Base-by-base conservation (phyloP, 2,113 vertebrate genomes). In the Silurus meridionalis region DNA sequence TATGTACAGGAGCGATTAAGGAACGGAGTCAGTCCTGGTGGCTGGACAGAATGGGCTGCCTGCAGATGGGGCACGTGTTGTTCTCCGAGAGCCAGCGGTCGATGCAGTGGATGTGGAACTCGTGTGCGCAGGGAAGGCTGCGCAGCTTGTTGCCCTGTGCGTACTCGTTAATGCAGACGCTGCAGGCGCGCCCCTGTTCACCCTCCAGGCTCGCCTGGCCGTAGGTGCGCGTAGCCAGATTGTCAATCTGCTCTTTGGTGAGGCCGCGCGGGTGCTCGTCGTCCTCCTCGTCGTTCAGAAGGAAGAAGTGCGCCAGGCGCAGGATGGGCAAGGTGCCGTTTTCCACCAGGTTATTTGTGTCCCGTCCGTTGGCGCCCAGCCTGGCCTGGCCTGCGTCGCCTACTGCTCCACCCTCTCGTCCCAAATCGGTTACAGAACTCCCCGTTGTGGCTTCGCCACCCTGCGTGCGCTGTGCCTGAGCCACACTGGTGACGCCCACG, bases 161-260 rank as follows among this genome's bases (percentile, higher is more conserved):
- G 1, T 99, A 98, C 83, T 98, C 97, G 23, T 97, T 98, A 92
- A 99, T 98, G 92, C 97, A 99, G 87, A 98, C 97, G n/a, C 97
- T 98, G 89, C 97, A 99, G 0, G 95, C 95, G 84, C 96, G 96
- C 69, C 96, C 96, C 80, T 94, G 82, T 91, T 98, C 97, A 0
- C 92, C 95, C 88, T 98, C 97, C 17, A 94, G 75, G 86, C 92
- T 94, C 84, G 91, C 93, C 92, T 97, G 96, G 92, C 96, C 97
- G 78, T 98, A 99, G 83, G 94, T 97, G 66, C 97, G 95, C 0
- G 97, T 99, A 78, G 96, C 95, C 91, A 99, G 96, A 96, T 97
- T 97, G 95, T 99, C 97, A 83, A 98, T 99, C 93, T 99, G 97
- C 92, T 98, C 97, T 96, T 98, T 98, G 94, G 97, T 98, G 95